A percentile compares a stretch with the other conserved stretches of the same genome.
phyloP scores from a whole-genome alignment of 2,113 vertebrate genomes.

The Scomber japonicus region DNA sequence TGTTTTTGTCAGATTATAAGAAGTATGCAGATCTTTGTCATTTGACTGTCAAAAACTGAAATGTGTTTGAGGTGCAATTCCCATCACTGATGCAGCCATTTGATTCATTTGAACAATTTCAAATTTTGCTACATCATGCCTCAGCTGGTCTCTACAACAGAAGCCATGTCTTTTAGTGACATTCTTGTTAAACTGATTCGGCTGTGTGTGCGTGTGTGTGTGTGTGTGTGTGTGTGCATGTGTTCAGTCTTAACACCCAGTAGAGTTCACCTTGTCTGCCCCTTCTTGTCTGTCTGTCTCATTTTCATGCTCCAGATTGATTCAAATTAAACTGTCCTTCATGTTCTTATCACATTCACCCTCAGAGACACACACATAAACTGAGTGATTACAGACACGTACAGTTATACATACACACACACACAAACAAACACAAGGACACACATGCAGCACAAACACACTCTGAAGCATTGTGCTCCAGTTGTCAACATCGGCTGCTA shows the following conservation, averaged over 20 bases:
- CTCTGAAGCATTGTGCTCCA: slow-evolving; percentile 14
- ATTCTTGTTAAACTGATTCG: slow-evolving; percentile 26
- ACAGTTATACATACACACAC: slow-evolving; percentile 33
- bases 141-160: slow-evolving; percentile 23
- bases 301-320: slow-evolving; percentile 75
- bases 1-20: slow-evolving; percentile 10
- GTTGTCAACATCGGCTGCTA: slow-evolving; percentile 51
- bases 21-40: neutral
- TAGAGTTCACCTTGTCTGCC: slow-evolving; percentile 71
- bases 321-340: slow-evolving; percentile 82
- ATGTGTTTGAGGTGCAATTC: slow-evolving; percentile 31
- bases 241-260: slow-evolving; percentile 34
- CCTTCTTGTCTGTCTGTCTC: slow-evolving; percentile 71
- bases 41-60: slow-evolving; percentile 31
- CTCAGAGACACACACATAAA: slow-evolving; percentile 35
- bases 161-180: slow-evolving; percentile 23
- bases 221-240: slow-evolving; percentile 2
- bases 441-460: neutral
- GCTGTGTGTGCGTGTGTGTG: neutral
- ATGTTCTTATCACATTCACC: slow-evolving; percentile 72
- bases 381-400: slow-evolving; percentile 29
- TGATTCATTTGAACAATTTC: slow-evolving; percentile 47
- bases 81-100: slow-evolving; percentile 27
- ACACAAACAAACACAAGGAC: slow-evolving; percentile 20
- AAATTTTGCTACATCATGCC: slow-evolving; percentile 33